Evolutionary conservation across 2,113 vertebrate species (phyloP).

Genomic region (Ictalurus furcatus): DNA sequence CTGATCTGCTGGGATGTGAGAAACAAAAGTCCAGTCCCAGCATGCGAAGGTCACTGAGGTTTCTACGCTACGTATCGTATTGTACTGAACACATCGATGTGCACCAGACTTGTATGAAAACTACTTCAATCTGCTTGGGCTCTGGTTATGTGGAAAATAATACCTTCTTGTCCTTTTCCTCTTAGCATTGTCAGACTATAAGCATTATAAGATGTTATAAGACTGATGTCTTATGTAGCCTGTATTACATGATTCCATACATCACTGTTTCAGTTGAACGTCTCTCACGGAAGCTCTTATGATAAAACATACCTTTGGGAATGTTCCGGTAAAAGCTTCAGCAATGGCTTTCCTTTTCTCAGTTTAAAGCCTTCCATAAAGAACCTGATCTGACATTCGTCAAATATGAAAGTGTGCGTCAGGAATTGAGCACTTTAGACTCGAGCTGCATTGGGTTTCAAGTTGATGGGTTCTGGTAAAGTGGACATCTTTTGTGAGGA

Average conservation of each 20-base stretch:
- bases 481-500: background rate
- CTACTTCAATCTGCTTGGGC: background rate
- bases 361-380: background rate
- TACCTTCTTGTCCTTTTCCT: background rate
- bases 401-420: background rate
- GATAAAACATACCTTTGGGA: background rate
- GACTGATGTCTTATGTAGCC: background rate
- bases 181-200: background rate
- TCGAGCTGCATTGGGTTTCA: conserved; percentile 9
- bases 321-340: conserved; percentile 10
- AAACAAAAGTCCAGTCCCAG: background rate
- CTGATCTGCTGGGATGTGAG: background rate
- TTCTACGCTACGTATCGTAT: background rate
- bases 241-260: background rate
- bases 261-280: no score
- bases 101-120: background rate
- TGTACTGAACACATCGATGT: background rate
- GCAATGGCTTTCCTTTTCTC: background rate
- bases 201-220: background rate
- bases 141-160: background rate
- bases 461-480: conserved; percentile 12
- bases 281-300: conserved; percentile 4
- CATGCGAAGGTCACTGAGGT: background rate
- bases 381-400: conserved; percentile 8
- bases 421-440: background rate